A percentile compares a stretch with the other conserved stretches of the same genome.
Conservation (phyloP, 1,140 invertebrate genomes). For the Zaprionus vittiger region DNA sequence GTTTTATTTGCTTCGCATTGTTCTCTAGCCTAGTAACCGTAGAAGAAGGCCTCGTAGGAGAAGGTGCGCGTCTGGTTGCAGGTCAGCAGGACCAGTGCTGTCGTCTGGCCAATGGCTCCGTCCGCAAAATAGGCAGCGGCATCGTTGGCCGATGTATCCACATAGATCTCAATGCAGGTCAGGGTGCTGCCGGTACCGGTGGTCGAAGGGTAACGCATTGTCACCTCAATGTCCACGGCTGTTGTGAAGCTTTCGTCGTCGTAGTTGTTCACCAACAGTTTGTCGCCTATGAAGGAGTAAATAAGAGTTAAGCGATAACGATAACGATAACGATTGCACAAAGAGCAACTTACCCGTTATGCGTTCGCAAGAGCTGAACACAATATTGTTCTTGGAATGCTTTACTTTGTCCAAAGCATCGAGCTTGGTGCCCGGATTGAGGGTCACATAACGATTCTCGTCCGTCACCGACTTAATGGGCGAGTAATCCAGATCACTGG, state of each 20-base stretch:
- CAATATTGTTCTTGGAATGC: constrained; percentile 73
- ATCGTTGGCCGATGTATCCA: constrained; percentile 64
- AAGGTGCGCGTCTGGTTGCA: constrained; percentile 64
- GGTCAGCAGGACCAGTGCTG: constrained; percentile 57
- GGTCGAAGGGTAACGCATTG: constrained; percentile 57
- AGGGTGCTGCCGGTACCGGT: constrained; percentile 47
- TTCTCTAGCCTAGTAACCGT: constrained; percentile 66
- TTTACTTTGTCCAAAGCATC: constrained; percentile 59
- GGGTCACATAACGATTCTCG: constrained; percentile 46
- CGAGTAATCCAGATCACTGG: constrained; percentile 59
- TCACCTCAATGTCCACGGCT: constrained; percentile 62
- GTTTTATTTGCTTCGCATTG: constrained; percentile 43
- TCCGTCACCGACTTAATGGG: constrained; percentile 67
- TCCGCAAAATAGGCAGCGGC: constrained; percentile 58
- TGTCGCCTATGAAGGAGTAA: constrained; percentile 54
- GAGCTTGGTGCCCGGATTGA: constrained; percentile 48
- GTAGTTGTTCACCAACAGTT: constrained; percentile 60
- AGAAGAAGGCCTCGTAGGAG: constrained; percentile 73
- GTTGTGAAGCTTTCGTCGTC: constrained; percentile 67
- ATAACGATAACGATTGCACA: background rate
- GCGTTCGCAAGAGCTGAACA: constrained; percentile 62
- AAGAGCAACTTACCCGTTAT: constrained; percentile 54
- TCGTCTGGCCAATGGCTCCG: constrained; percentile 63
- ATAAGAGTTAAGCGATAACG: background rate
- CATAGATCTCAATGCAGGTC: constrained; percentile 72